phyloP scores from a whole-genome alignment of 1,140 invertebrate genomes.

The Caenorhabditis remanei region DNA sequence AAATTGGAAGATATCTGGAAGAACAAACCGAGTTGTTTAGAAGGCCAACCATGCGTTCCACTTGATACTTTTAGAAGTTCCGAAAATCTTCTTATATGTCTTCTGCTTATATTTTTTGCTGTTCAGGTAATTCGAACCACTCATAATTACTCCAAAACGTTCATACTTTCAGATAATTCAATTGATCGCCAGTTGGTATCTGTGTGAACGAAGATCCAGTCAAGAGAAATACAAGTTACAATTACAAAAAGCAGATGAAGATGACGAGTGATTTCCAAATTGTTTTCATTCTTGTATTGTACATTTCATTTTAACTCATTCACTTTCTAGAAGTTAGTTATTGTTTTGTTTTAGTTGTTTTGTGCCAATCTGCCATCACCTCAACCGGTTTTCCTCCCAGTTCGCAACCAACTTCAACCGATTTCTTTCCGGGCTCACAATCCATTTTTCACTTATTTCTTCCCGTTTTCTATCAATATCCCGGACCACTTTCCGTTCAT shows the following conservation, averaged over 20 bases:
- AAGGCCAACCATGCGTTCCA: constrained; percentile 21
- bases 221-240: constrained; percentile 40
- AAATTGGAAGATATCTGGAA: constrained; percentile 27
- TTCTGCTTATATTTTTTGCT: constrained; percentile 1
- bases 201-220: constrained; percentile 27
- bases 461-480: background rate
- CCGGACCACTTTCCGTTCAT: background rate
- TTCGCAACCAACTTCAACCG: constrained; percentile 36
- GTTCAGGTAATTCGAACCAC: background rate
- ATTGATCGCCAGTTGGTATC: constrained; percentile 29
- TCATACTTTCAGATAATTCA: constrained; percentile 12
- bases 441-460: background rate
- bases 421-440: constrained; percentile 30
- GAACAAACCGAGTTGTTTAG: background rate
- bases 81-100: constrained; percentile 15
- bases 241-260: constrained; percentile 44
- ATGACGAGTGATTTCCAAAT: constrained; percentile 5
- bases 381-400: constrained; percentile 9
- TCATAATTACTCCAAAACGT: background rate
- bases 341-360: constrained; percentile 14
- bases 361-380: constrained; percentile 35
- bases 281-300: background rate
- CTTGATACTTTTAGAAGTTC: constrained; percentile 29
- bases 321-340: background rate
- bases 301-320: background rate